Conservation (phyloP, 2,113 vertebrate genomes). For the Sinocyclocheilus grahami region DNA sequence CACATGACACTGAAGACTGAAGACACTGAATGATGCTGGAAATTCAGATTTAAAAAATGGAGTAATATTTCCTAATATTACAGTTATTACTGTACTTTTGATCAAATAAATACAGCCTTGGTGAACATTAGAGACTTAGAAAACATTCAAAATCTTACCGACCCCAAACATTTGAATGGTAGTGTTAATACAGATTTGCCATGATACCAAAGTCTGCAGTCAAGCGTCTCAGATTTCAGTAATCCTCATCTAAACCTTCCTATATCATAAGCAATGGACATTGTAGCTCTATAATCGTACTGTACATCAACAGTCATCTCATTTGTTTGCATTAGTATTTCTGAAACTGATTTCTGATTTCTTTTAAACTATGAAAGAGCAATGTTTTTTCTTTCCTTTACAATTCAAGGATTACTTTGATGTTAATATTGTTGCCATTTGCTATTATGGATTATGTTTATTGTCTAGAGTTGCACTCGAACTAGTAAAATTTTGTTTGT, state of each 20-base stretch:
- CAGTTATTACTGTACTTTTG: background rate
- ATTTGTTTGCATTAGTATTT: background rate
- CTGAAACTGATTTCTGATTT: no score
- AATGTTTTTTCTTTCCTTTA: background rate
- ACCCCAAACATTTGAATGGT: background rate
- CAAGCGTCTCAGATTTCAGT: background rate
- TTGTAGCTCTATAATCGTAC: background rate
- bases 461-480: slow-evolving; percentile 61
- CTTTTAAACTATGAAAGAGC: background rate
- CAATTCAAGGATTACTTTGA: slow-evolving; percentile 22
- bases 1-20: background rate
- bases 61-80: background rate
- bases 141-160: background rate
- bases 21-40: background rate
- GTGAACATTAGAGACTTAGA: background rate
- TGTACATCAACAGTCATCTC: background rate
- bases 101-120: background rate
- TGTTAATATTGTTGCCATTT: slow-evolving; percentile 63
- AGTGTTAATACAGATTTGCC: background rate
- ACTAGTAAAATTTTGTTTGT: slow-evolving; percentile 46
- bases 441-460: slow-evolving; percentile 59
- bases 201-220: background rate
- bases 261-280: background rate
- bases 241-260: background rate
- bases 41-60: background rate